Base-by-base conservation (phyloP, 2,888 invertebrate species). In the Timema podura region DNA sequence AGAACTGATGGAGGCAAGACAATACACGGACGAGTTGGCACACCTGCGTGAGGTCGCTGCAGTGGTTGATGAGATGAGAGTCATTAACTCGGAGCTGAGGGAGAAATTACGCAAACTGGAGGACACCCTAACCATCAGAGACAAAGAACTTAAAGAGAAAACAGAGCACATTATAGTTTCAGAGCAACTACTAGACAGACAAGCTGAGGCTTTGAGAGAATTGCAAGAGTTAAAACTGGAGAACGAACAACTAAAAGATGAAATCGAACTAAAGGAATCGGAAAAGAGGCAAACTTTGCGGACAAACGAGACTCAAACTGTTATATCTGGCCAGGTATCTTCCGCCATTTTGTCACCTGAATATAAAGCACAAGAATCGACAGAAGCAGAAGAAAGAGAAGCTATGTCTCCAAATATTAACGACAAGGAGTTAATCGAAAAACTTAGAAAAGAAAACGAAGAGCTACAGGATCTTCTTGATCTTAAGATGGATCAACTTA, bases 111-210 rank as follows among this genome's bases (percentile, higher is more conserved):
- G 70, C 11, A 47, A 69, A 15, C 47, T 57, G 11, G 68, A 67
- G 11, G 54, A 30, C 13, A 65, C 70, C 13, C 16, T 72, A 13
- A 59, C 71, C 6, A 46, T 11, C 9, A n/a, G 70, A 13, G 66
- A 68, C 13, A 64, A 66, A 16, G 72, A 66, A 45, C 64, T 72
- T 5, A 68, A 57, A 48, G 59, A 48, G 64, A 71, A 68, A 47
- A 64, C 65, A 10, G 68, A 70, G 30, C 48, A 65, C 15, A n/a
- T 30, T 11, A 45, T 15, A n/a, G 65, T 49, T 7, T 48, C 47
- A n/a, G 49, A 59, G 61, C 54, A 68, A 6, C 61, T 46, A 30
- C 46, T 30, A 16, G 64, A n/a, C 13, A 16, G 49, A 48, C 66
- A 49, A 13, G 51, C 48, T n/a, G 16, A 30, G 7, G 51, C 49